Evolutionary conservation across 2,113 vertebrate genomes (phyloP).

Genomic region (Cyanoliseus patagonus): DNA sequence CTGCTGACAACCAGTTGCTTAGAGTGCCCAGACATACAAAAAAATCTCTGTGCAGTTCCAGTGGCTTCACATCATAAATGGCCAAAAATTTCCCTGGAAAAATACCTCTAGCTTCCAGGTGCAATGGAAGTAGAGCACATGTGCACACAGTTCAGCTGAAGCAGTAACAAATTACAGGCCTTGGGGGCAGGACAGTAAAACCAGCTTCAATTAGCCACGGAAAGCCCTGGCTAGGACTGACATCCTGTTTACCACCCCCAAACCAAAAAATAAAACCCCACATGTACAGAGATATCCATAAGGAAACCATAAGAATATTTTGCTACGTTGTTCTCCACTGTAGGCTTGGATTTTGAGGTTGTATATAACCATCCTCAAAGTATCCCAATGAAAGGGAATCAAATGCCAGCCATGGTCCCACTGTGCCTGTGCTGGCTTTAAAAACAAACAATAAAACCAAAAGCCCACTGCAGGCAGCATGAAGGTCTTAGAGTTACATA

Average conservation of each 20-base stretch:
- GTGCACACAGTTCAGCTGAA: neutral
- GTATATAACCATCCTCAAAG: neutral
- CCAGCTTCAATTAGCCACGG: conserved; percentile 52
- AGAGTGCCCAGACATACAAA: neutral
- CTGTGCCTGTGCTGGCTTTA: neutral
- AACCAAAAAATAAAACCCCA: neutral
- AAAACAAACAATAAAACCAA: neutral
- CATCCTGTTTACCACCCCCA: neutral
- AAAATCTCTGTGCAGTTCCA: neutral
- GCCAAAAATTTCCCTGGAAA: neutral
- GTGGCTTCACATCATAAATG: neutral
- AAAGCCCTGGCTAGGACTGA: conserved; percentile 29
- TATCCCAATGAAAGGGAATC: neutral
- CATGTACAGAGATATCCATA: conserved; percentile 20
- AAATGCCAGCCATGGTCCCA: neutral
- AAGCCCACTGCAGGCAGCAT: neutral
- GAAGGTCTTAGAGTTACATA: neutral
- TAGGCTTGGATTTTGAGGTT: conserved; percentile 47
- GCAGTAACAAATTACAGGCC: neutral
- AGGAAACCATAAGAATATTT: conserved; percentile 52
- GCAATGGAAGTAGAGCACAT: neutral
- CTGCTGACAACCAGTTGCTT: neutral
- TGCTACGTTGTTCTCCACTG: neutral
- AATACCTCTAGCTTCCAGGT: neutral
- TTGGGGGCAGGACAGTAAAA: neutral